Evolutionary conservation across 2,797 vertebrate species (phyloP).

Genomic region (Geotrypetes seraphini): DNA sequence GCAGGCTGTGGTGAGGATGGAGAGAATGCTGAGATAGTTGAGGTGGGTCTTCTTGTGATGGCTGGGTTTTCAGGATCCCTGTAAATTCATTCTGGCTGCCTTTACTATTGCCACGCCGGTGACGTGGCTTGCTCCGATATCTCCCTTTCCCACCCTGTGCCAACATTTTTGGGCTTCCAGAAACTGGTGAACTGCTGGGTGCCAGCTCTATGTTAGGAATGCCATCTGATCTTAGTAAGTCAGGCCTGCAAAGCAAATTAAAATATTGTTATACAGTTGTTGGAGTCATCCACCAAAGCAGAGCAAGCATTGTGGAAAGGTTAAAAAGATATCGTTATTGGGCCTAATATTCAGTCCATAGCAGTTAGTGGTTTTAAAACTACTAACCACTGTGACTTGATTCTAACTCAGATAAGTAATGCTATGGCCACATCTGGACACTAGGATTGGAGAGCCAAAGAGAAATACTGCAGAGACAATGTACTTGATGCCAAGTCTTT

Average conservation of each 20-base stretch:
- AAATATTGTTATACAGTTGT: no score
- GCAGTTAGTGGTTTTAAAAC: no score
- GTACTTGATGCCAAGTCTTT: no score
- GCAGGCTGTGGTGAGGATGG: conserved; percentile 11
- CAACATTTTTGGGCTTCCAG: conserved; percentile 87
- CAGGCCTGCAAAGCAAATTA: conserved; percentile 62
- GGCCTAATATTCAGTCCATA: no score
- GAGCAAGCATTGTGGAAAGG: no score
- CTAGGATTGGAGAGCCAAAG: no score
- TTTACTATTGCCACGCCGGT: conserved; percentile 87
- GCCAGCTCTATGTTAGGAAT: conserved; percentile 75
- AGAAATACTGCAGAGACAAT: no score
- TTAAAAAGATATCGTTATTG: no score
- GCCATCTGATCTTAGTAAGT: conserved; percentile 83
- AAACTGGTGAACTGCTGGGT: conserved; percentile 73
- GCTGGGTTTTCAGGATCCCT: conserved; percentile 63
- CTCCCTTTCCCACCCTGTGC: conserved; percentile 78
- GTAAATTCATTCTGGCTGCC: conserved; percentile 87
- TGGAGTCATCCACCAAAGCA: no score
- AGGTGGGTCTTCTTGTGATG: conserved; percentile 46
- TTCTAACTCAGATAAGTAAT: no score
- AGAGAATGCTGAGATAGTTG: conserved; percentile 42
- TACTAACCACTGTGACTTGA: no score
- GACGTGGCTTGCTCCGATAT: conserved; percentile 88
- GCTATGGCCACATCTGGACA: no score